Conservation (phyloP, 1,140 invertebrate genomes). For the Colletes gigas region DNA sequence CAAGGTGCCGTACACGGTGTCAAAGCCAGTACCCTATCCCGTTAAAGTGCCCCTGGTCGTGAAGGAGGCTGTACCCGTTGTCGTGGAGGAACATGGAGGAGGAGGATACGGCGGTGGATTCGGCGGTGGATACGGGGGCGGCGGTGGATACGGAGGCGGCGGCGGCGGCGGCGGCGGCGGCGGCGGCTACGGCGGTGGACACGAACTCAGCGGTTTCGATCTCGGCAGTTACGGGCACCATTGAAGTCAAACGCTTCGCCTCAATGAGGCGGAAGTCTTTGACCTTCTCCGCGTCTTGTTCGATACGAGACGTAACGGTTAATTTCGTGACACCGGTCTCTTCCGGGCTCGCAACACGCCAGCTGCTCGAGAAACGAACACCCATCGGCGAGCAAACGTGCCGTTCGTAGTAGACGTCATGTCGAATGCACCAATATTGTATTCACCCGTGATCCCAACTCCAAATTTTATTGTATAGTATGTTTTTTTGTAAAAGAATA, state of each 20-base stretch:
- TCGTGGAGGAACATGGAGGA: constrained; percentile 70
- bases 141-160: constrained; percentile 32
- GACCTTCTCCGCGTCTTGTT: constrained; percentile 31
- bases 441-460: constrained; percentile 56
- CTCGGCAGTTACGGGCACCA: constrained; percentile 60
- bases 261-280: constrained; percentile 17
- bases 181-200: constrained; percentile 51
- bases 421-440: constrained; percentile 58
- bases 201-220: constrained; percentile 52
- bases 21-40: constrained; percentile 76
- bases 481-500: constrained; percentile 58
- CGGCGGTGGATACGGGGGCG: constrained; percentile 49
- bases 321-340: constrained; percentile 19
- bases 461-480: constrained; percentile 59
- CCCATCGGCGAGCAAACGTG: not conserved
- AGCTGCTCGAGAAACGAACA: not conserved
- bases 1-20: constrained; percentile 82
- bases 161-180: constrained; percentile 53
- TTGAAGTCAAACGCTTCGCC: constrained; percentile 30
- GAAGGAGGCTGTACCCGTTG: constrained; percentile 82
- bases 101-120: constrained; percentile 46
- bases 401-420: constrained; percentile 24
- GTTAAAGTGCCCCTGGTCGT: constrained; percentile 76
- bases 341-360: not conserved
- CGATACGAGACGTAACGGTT: not conserved